phyloP scores from a whole-genome alignment of 2,888 invertebrate species.

The Eucriotettix oculatus region DNA sequence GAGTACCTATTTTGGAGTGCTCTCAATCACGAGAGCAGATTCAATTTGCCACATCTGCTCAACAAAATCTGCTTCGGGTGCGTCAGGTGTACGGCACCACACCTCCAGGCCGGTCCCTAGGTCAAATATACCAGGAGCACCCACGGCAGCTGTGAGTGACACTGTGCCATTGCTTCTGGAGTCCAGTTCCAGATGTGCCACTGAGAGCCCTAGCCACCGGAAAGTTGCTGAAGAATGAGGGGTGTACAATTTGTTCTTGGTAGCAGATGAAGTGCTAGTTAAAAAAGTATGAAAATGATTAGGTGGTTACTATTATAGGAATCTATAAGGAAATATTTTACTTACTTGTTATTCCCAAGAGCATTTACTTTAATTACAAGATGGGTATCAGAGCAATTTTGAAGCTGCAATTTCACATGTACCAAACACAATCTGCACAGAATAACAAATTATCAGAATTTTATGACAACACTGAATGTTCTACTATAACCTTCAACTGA shows the following conservation, averaged over 20 bases:
- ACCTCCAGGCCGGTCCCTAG: slow-evolving; percentile 43
- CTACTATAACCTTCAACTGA: too few species aligned
- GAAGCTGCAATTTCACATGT: slow-evolving; percentile 47
- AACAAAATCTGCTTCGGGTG: slow-evolving; percentile 12
- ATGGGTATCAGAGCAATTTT: slow-evolving; percentile 43
- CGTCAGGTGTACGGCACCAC: slow-evolving; percentile 20
- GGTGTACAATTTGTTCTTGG: slow-evolving; percentile 21
- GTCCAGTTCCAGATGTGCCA: slow-evolving; percentile 28
- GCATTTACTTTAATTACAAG: slow-evolving; percentile 44
- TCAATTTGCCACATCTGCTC: slow-evolving; percentile 13
- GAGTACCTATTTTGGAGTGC: neutral
- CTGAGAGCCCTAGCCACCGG: slow-evolving; percentile 27
- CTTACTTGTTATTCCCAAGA: slow-evolving; percentile 39
- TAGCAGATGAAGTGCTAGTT: slow-evolving; percentile 18
- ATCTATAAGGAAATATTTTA: slow-evolving; percentile 4
- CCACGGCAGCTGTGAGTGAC: slow-evolving; percentile 40
- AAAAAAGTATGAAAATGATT: neutral
- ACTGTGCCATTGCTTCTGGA: slow-evolving; percentile 36
- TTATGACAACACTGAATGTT: too few species aligned
- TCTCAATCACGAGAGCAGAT: slow-evolving; percentile 12
- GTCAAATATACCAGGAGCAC: slow-evolving; percentile 48
- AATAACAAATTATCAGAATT: too few species aligned
- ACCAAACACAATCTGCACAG: slow-evolving; percentile 38
- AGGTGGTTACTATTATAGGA: too few species aligned
- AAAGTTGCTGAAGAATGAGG: slow-evolving; percentile 26